Evolutionary conservation across 2,113 vertebrate species (phyloP).

Genomic region (Cavia aperea): DNA sequence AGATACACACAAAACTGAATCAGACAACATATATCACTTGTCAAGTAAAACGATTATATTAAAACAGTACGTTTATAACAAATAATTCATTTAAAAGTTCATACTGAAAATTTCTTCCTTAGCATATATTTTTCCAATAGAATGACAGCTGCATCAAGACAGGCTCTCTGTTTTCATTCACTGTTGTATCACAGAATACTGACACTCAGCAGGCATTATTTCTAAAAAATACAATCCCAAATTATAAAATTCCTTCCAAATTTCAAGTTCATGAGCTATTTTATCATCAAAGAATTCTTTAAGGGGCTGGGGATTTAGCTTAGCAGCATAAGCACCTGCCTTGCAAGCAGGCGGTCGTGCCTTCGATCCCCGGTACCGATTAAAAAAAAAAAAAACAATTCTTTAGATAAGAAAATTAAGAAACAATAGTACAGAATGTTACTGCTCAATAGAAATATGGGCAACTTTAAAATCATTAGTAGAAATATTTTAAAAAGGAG

Average conservation of each 20-base stretch:
- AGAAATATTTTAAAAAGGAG: slow-evolving; percentile 30
- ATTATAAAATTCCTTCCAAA: slow-evolving; percentile 25
- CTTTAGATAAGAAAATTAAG: background rate
- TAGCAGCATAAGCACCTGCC: too few relatives aligned
- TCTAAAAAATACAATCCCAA: slow-evolving; percentile 23
- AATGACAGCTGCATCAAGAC: background rate
- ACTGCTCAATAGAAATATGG: background rate
- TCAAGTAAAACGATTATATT: slow-evolving; percentile 10
- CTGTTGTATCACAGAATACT: background rate
- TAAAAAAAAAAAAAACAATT: background rate
- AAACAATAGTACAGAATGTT: background rate
- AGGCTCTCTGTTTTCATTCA: slow-evolving; percentile 26
- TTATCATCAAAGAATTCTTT: background rate
- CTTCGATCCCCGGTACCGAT: too few relatives aligned
- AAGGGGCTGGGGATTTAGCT: too few relatives aligned
- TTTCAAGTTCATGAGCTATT: slow-evolving; percentile 5
- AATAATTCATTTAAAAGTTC: slow-evolving; percentile 24
- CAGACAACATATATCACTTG: background rate
- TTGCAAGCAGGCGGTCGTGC: too few relatives aligned
- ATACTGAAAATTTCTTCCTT: slow-evolving; percentile 5
- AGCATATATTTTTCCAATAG: background rate
- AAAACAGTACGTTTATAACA: slow-evolving; percentile 17
- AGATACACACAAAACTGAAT: background rate
- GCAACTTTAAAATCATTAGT: slow-evolving; percentile 23
- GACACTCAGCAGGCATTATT: background rate